Evolutionary conservation across 2,113 vertebrate genomes (phyloP).

Genomic region (Meleagris gallopavo): DNA sequence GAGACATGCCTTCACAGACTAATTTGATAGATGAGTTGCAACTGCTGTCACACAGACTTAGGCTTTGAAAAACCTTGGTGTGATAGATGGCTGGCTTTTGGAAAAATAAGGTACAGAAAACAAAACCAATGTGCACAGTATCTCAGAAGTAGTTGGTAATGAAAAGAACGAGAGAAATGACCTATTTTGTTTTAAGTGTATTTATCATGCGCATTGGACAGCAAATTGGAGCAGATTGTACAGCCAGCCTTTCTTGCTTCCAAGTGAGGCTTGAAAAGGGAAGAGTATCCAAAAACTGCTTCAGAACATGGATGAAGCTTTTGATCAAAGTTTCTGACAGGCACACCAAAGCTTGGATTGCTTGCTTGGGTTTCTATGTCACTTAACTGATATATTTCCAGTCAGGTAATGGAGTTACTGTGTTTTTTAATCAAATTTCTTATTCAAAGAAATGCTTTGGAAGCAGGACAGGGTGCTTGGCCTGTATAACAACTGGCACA

Average conservation of each 20-base stretch:
- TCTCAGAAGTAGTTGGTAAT: not conserved
- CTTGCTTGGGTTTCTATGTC: not conserved
- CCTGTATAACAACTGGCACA: not conserved
- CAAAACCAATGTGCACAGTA: not conserved
- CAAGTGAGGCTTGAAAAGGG: not conserved
- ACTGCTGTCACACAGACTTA: not conserved
- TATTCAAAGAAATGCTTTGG: not conserved
- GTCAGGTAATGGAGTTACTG: not conserved
- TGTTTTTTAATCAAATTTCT: not conserved
- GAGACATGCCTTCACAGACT: not conserved
- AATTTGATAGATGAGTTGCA: not conserved
- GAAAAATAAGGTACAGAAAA: not conserved
- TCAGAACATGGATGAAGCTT: not conserved
- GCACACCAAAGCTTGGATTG: not conserved
- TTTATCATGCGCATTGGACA: not conserved
- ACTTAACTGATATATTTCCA: not conserved
- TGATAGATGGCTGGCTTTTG: not conserved
- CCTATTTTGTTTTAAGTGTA: not conserved
- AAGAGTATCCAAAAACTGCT: not conserved
- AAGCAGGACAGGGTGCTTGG: not conserved
- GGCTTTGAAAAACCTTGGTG: not conserved
- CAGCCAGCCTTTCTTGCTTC: not conserved
- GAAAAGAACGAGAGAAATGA: not conserved
- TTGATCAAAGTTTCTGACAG: not conserved
- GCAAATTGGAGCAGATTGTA: not conserved